Evolutionary conservation across 30 jellyfish, hydroid and myxozoan species (phyloP), one percentile per base, ranked within the genome.

Genomic region (Haliclystus octoradiatus): DNA sequence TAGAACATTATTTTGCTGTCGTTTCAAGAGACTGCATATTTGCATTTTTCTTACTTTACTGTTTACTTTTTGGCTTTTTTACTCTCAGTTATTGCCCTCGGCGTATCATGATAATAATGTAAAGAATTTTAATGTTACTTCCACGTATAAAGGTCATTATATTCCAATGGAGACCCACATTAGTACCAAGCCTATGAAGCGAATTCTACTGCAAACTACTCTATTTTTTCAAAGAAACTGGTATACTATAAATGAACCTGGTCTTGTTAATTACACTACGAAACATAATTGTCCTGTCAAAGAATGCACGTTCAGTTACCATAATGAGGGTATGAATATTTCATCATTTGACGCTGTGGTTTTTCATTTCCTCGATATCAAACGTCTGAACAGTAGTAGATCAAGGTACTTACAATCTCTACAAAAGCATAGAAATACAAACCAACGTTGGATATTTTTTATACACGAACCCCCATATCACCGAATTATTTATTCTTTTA

Each of bases 281-380:
- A 78, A 62, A 0, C 73, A 77, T 15, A 63, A 82, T 12, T 91
- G 99, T 62, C 32, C 31, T 15, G 74, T 76, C 9, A 71, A 68
- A 50, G 82, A 77, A 52, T 91, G 99, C 50, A 47, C 34, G 33
- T 47, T 91, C 63, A 91, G 95, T 9, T 91, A 91, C 73, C 79
- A 74, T 33, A 91, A 83, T 50, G 63, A 74, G 2, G 65, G 78
- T 26, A 26, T 77, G 29, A 32, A n/a, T 14, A 34, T 66, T 1
- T n/a, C n/a, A n/a, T 5, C 57, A 9, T 40, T 40, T 19, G 99
- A 91, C 72, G 78, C 79, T 0, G 94, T 91, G n/a, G 52, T 91
- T 3, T 83, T 91, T 65, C 99, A 91, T 82, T 93, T 93, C 28
- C 93, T 91, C 33, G 99, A 91, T 57, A 49, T 91, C 9, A 73